These are phyloP conservation scores for Cydia strobilella DNA, from an alignment of 1,140 invertebrate species.

Conservation along the genomic window DNA sequence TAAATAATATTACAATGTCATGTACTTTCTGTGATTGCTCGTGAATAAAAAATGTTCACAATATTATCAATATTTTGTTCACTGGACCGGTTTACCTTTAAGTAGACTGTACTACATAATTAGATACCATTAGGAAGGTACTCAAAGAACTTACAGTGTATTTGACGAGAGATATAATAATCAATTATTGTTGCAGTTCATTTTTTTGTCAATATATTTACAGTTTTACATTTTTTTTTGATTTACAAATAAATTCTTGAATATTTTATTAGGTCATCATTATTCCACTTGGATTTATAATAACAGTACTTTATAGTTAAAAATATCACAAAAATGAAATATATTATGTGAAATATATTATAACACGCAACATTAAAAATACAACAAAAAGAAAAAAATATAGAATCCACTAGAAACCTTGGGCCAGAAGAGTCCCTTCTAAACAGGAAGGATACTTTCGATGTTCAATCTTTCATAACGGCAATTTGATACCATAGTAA, in stretches of 20 bases:
- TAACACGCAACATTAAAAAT: constrained; percentile 80
- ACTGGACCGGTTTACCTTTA: constrained; percentile 76
- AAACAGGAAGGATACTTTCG: constrained; percentile 81
- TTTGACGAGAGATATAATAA: constrained; percentile 74
- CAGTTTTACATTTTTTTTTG: constrained; percentile 81
- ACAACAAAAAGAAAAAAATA: constrained; percentile 80
- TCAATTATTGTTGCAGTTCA: constrained; percentile 77
- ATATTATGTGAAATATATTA: constrained; percentile 81
- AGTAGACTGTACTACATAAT: constrained; percentile 76
- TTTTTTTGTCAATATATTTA: constrained; percentile 81
- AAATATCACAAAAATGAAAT: constrained; percentile 82
- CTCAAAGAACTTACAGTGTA: constrained; percentile 78
- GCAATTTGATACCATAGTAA: constrained; percentile 78
- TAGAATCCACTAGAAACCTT: constrained; percentile 79
- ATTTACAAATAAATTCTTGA: constrained; percentile 81
- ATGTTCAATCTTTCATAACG: constrained; percentile 79
- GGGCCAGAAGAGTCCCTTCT: constrained; percentile 78
- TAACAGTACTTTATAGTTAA: constrained; percentile 81
- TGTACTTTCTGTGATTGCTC: constrained; percentile 79
- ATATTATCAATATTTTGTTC: constrained; percentile 80
- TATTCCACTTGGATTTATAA: constrained; percentile 78
- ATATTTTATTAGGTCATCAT: constrained; percentile 80
- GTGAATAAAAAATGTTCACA: constrained; percentile 80
- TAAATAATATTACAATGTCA: constrained; percentile 81
- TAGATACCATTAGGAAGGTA: constrained; percentile 73